phyloP scores from a whole-genome alignment of 2,797 vertebrate genomes.

The Coracias cyanogaster region DNA sequence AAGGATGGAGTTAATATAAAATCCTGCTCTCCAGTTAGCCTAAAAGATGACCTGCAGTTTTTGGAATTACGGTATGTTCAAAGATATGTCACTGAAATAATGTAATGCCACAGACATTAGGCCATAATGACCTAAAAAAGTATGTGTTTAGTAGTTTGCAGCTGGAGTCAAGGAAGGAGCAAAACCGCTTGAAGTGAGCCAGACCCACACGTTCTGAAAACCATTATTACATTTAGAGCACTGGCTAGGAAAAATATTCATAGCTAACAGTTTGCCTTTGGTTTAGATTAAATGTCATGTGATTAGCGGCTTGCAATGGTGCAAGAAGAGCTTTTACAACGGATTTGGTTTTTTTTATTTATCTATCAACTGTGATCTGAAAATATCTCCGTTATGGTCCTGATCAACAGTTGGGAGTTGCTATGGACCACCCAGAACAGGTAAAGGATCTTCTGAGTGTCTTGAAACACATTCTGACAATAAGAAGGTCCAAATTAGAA shows the following conservation, averaged over 20 bases:
- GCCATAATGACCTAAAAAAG: constrained; percentile 83
- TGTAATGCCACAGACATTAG: constrained; percentile 80
- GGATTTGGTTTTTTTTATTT: background rate
- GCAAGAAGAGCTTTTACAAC: background rate
- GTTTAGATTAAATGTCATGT: constrained; percentile 25
- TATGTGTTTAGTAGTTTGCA: constrained; percentile 84
- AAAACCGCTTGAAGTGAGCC: constrained; percentile 78
- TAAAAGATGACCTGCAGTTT: constrained; percentile 74
- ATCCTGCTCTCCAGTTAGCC: constrained; percentile 53
- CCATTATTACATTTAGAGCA: constrained; percentile 38
- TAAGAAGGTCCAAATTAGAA: background rate
- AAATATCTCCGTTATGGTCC: background rate
- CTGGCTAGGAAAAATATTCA: constrained; percentile 27
- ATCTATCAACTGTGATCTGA: background rate
- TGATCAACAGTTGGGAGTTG: rapidly evolving
- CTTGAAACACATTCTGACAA: background rate
- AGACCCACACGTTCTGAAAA: constrained; percentile 73
- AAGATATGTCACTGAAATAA: constrained; percentile 83
- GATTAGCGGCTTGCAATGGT: background rate
- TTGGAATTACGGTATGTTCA: constrained; percentile 79
- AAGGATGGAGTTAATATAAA: constrained; percentile 67
- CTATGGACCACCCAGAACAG: background rate
- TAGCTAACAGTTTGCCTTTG: constrained; percentile 27
- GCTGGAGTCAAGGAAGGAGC: constrained; percentile 76
- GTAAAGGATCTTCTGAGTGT: background rate